These are phyloP conservation scores for Onychostoma macrolepis DNA, from an alignment of 2,113 vertebrate species.

Conservation along the genomic window DNA sequence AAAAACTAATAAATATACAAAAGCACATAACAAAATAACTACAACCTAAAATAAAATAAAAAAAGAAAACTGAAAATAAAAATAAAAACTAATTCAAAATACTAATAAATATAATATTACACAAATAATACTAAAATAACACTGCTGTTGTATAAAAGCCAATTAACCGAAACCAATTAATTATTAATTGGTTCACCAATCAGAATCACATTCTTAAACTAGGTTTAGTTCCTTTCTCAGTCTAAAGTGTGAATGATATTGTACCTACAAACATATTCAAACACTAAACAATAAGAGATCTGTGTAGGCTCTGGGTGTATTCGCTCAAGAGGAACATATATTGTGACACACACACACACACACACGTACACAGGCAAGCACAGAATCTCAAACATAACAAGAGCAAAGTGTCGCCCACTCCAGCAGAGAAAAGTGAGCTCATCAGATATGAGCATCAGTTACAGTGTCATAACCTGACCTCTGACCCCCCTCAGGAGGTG, in stretches of 20 bases:
- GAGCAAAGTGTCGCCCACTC: slow-evolving; percentile 26
- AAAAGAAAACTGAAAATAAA: not conserved
- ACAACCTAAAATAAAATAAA: not conserved
- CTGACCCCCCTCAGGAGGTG: slow-evolving; percentile 45
- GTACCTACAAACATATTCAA: not conserved
- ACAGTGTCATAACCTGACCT: slow-evolving; percentile 51
- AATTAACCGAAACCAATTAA: not conserved
- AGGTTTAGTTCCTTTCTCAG: not conserved
- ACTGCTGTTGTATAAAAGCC: not conserved
- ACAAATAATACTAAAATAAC: not conserved
- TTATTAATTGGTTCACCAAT: not conserved
- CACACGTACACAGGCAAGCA: slow-evolving; percentile 27
- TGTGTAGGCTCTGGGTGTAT: not conserved
- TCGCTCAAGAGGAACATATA: not conserved
- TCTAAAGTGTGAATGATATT: not conserved
- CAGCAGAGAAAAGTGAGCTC: slow-evolving; percentile 39
- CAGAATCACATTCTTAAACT: not conserved
- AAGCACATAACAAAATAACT: too few relatives aligned
- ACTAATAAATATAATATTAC: not conserved
- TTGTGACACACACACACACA: not conserved
- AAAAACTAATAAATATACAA: too few relatives aligned
- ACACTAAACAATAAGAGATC: slow-evolving; percentile 13
- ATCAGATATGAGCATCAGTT: slow-evolving; percentile 59
- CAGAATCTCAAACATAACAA: slow-evolving; percentile 11
- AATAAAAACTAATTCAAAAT: not conserved